phyloP scores from a whole-genome alignment of 2,797 vertebrate species.

The Microchirus variegatus region DNA sequence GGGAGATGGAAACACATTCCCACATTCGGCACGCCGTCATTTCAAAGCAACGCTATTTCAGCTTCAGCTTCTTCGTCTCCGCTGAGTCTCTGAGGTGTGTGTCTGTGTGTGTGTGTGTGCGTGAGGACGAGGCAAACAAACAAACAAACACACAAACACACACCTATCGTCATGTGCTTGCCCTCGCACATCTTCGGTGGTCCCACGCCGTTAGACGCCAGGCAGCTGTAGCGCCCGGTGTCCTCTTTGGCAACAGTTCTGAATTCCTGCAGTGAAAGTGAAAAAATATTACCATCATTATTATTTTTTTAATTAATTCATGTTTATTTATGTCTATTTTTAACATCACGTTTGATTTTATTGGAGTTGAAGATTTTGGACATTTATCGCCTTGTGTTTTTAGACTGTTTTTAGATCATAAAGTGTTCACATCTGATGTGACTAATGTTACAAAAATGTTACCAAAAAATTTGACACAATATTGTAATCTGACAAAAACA shows the following conservation, averaged over 20 bases:
- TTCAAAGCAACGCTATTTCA: background rate
- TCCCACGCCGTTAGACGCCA: constrained; percentile 89
- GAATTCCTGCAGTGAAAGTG: constrained; percentile 82
- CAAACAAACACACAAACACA: constrained; percentile 25
- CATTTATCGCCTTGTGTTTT: no score
- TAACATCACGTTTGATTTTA: no score
- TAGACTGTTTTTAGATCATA: no score
- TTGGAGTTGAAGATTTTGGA: no score
- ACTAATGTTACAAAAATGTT: no score
- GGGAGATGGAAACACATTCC: background rate
- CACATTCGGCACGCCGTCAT: background rate
- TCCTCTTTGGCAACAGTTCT: constrained; percentile 88
- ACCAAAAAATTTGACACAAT: no score
- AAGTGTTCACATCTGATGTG: no score
- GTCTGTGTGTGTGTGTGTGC: constrained; percentile 23
- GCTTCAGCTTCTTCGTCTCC: constrained; percentile 28
- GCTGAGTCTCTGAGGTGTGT: constrained; percentile 45
- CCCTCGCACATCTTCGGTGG: constrained; percentile 83
- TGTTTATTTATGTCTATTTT: no score
- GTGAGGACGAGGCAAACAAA: constrained; percentile 5
- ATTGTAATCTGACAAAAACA: no score
- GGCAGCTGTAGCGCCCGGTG: constrained; percentile 91
- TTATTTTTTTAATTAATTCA: no score
- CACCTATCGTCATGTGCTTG: constrained; percentile 86
- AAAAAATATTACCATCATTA: no score